Evolutionary conservation across 2,797 vertebrate genomes (phyloP).

Genomic region (Avahi laniger): DNA sequence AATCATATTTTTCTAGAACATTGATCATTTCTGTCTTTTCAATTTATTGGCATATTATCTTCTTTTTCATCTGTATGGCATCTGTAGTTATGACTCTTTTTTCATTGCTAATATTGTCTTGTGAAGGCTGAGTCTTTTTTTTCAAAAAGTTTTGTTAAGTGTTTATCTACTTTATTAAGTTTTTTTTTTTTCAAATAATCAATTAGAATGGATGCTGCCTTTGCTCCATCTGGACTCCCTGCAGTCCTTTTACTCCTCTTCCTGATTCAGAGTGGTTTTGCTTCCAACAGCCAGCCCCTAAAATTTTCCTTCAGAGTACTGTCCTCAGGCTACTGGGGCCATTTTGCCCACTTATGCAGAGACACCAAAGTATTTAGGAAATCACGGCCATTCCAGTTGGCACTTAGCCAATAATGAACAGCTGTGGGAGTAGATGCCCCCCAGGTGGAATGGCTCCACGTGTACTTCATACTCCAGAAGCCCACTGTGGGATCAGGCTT

Average conservation of each 20-base stretch:
- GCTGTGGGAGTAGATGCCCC: neutral
- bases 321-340: neutral
- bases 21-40: neutral
- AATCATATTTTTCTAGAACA: neutral
- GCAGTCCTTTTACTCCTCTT: neutral
- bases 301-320: neutral
- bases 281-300: neutral
- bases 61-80: neutral
- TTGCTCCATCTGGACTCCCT: neutral
- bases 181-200: neutral
- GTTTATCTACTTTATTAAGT: neutral
- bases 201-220: neutral
- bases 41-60: neutral
- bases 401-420: neutral
- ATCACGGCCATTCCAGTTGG: neutral
- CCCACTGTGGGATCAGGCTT: neutral
- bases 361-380: neutral
- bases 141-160: neutral
- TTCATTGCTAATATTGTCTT: conserved; percentile 7
- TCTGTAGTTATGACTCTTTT: neutral
- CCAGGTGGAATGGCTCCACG: neutral
- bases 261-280: neutral
- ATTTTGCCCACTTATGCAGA: neutral
- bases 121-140: neutral
- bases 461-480: neutral